Conservation (phyloP, 2,888 invertebrate genomes). For the Cephalotes varians region DNA sequence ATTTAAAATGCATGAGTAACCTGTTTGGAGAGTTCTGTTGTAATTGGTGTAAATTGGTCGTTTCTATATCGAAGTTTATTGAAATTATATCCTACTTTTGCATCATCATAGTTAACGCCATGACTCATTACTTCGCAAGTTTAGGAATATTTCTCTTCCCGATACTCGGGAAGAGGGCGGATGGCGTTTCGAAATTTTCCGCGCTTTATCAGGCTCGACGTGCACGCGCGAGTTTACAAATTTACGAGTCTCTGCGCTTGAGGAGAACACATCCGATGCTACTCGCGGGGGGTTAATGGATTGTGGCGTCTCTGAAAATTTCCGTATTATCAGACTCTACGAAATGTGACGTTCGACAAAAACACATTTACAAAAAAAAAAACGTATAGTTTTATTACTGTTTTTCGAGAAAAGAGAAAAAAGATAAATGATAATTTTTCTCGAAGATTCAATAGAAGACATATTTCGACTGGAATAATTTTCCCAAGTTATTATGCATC, state of each 20-base stretch:
- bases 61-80: neutral
- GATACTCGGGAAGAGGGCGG: neutral
- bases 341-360: neutral
- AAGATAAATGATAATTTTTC: neutral
- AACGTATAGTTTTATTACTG: neutral
- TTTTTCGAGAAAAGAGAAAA: neutral
- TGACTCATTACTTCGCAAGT: constrained; percentile 10
- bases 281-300: constrained; percentile 23
- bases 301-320: constrained; percentile 31
- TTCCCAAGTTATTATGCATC: neutral
- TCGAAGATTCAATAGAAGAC: neutral
- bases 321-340: constrained; percentile 10
- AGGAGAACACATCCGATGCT: neutral
- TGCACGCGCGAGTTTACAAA: constrained; percentile 22
- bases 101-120: neutral
- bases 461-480: neutral
- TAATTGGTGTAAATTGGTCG: neutral
- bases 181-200: constrained; percentile 32
- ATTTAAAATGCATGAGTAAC: neutral
- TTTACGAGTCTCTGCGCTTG: constrained; percentile 21
- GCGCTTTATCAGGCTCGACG: constrained; percentile 41
- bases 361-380: neutral
- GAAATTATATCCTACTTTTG: neutral
- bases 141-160: neutral
- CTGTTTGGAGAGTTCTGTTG: neutral